Conservation (phyloP, 2,888 invertebrate genomes). For the Drosophila suboccidentalis region DNA sequence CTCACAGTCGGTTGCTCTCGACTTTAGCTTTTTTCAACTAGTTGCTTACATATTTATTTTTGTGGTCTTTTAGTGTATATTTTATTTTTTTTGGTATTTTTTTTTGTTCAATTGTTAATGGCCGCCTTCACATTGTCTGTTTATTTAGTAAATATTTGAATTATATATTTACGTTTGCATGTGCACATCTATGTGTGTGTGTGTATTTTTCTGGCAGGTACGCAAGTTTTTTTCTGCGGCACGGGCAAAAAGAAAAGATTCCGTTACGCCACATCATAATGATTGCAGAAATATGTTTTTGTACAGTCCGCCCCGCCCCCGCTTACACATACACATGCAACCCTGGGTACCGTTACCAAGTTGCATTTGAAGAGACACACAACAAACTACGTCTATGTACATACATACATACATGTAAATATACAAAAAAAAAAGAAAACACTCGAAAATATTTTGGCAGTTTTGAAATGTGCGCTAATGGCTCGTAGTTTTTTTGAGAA, state of each 20-base stretch:
- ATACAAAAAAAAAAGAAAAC: slow-evolving; percentile 19
- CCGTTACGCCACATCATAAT: slow-evolving; percentile 63
- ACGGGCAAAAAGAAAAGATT: slow-evolving; percentile 32
- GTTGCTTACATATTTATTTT: slow-evolving; percentile 10
- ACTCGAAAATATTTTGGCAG: slow-evolving; percentile 38
- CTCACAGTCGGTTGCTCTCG: not conserved
- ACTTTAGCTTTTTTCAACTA: not conserved
- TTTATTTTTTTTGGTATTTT: slow-evolving; percentile 33
- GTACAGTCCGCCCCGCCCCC: not conserved
- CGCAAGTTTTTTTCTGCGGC: slow-evolving; percentile 35
- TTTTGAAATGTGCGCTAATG: slow-evolving; percentile 45
- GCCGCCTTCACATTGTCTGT: slow-evolving; percentile 64
- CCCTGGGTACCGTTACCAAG: slow-evolving; percentile 46
- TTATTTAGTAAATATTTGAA: slow-evolving; percentile 71
- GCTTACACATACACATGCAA: slow-evolving; percentile 21
- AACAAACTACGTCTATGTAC: slow-evolving; percentile 1
- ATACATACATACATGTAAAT: slow-evolving; percentile 1
- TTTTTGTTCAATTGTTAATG: slow-evolving; percentile 46
- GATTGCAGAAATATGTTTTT: slow-evolving; percentile 37
- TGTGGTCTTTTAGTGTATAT: slow-evolving; percentile 23
- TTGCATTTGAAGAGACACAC: slow-evolving; percentile 16
- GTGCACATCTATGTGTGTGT: slow-evolving; percentile 8
- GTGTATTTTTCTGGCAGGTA: slow-evolving; percentile 36
- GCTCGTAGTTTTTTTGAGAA: not conserved
- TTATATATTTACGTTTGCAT: slow-evolving; percentile 39